Percentiles rank a stretch among this genome's conserved stretches.
These are phyloP conservation scores for Drusus annulatus DNA, from an alignment of 1,140 invertebrate species.

Conservation along the genomic window DNA sequence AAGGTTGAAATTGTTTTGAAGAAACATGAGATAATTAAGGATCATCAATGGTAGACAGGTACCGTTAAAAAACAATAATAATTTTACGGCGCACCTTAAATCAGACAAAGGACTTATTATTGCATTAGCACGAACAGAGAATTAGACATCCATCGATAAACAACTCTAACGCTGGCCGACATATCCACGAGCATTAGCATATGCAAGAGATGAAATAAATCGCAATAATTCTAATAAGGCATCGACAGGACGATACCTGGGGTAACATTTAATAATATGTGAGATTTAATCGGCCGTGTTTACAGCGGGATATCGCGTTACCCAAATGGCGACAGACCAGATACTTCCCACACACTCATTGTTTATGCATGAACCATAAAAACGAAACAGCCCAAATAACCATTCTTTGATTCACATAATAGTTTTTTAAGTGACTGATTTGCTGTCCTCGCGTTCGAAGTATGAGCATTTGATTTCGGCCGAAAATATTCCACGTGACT, in stretches of 20 bases:
- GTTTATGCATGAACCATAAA: conserved; percentile 11
- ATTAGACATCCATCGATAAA: conserved; percentile 24
- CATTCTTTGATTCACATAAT: conserved; percentile 3
- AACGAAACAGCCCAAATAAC: conserved; percentile 19
- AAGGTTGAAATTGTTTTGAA: too few species aligned
- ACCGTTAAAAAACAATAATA: background rate
- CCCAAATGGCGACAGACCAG: conserved; percentile 41
- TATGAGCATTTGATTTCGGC: too few species aligned
- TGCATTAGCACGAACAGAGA: conserved; percentile 14
- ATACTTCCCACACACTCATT: conserved; percentile 24
- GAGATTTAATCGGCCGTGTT: conserved; percentile 44
- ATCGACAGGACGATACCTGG: conserved; percentile 20
- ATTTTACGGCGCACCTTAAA: conserved; percentile 11
- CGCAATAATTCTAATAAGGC: conserved; percentile 21
- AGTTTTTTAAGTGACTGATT: background rate
- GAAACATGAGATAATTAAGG: too few species aligned
- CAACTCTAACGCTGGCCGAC: background rate
- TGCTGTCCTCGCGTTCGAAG: background rate
- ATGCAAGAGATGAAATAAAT: conserved; percentile 26
- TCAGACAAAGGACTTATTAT: background rate
- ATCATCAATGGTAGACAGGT: background rate
- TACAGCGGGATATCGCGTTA: conserved; percentile 41
- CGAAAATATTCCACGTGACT: too few species aligned
- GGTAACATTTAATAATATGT: conserved; percentile 1
- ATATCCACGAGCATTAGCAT: conserved; percentile 10